phyloP scores from a whole-genome alignment of 2,888 invertebrate species.

The Drosophila paranaensis region DNA sequence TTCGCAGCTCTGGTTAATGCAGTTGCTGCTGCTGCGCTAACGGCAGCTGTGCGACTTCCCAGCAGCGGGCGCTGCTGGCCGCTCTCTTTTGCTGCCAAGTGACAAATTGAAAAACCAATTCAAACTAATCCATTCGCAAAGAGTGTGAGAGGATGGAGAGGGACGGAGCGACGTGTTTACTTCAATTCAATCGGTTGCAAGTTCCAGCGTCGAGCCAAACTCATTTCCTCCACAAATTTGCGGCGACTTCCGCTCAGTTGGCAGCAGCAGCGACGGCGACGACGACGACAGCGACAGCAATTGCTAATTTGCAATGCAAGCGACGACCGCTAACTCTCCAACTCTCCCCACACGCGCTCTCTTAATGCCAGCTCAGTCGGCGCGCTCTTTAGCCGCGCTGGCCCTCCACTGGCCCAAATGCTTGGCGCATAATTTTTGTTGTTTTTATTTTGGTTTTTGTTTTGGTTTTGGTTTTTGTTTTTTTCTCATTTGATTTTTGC shows the following conservation, averaged over 20 bases:
- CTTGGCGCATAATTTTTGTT: constrained; percentile 45
- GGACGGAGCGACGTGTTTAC: background rate
- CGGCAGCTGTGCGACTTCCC: constrained; percentile 18
- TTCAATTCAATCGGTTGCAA: constrained; percentile 28
- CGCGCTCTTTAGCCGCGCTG: background rate
- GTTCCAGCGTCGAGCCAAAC: constrained; percentile 51
- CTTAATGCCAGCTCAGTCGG: constrained; percentile 6
- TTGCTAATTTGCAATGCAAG: constrained; percentile 74
- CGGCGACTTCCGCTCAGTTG: constrained; percentile 67
- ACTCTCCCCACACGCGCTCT: background rate
- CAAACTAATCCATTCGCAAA: constrained; percentile 29
- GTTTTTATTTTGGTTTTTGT: background rate
- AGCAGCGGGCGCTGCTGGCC: background rate
- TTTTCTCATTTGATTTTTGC: constrained; percentile 42
- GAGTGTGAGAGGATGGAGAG: background rate
- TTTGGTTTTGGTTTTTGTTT: constrained; percentile 27
- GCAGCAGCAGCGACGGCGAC: constrained; percentile 17
- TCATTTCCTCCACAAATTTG: constrained; percentile 74
- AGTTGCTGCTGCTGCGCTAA: background rate
- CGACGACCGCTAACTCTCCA: constrained; percentile 19
- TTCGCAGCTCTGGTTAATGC: background rate
- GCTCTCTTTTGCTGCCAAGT: constrained; percentile 20
- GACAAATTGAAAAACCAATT: constrained; percentile 58
- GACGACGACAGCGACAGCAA: constrained; percentile 36
- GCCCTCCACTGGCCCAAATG: constrained; percentile 20